Evolutionary conservation across 2,113 vertebrate genomes (phyloP), one percentile per base, ranked within the genome.

Genomic region (Hippolais icterina): DNA sequence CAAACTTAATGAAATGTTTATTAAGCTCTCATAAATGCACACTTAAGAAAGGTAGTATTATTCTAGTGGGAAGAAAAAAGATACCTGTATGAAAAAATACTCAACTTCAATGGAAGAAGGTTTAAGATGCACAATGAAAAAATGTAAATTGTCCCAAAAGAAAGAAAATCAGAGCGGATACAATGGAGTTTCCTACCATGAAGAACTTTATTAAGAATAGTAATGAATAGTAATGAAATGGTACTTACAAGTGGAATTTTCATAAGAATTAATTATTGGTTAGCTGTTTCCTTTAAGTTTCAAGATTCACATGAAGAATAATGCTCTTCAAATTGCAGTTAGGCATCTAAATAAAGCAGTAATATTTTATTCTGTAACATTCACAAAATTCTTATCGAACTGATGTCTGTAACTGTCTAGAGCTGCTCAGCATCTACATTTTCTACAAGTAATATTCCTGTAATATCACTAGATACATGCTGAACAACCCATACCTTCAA

Each of bases 1-100:
- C 42, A 66, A 82, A 68, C 39, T 75, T 53, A 89, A 96, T 88
- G 46, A 97, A 87, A 95, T 91, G 16, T 52, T 92, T 97, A 97
- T 96, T 95, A 97, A 95, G 54, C 25, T 96, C 42, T 84, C 66
- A 64, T 84, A 83, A 96, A 93, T 71, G 27, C 20, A 79, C 28
- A 88, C 65, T 71, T 88, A 37, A 94, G 25, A 46, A 94, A 87
- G 20, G 53, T 80, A 53, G 25, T 78, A 66, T 59, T 89, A 49
- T 31, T 87, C 69, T 56, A 46, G 39, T 37, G 71, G 20, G 44
- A 65, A 95, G 61, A 74, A 66, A 87, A 91, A 64, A 84, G 5
- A 63, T 35, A 63, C 7, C 60, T 87, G 20, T 47, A 42, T 19
- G 31, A 89, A 94, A 87, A 60, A 47, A 78, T 49, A 63, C 41